These are phyloP conservation scores for Chrysina gloriosa DNA, from an alignment of 2,888 invertebrate genomes.

Conservation along the genomic window DNA sequence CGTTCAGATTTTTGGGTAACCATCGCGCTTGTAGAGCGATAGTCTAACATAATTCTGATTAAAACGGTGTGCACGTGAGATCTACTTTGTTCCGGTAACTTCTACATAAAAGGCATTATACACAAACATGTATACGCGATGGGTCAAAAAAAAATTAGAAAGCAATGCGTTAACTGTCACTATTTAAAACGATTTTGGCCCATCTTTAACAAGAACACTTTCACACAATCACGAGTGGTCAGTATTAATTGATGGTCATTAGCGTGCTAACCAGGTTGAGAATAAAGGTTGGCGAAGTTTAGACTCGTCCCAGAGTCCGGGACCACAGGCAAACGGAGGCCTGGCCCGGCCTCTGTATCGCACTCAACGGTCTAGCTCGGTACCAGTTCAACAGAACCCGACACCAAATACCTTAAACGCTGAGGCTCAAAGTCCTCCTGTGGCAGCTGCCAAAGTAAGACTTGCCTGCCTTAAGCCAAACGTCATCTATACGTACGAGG, in stretches of 20 bases:
- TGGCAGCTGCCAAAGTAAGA: slow-evolving; percentile 63
- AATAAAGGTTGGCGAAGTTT: slow-evolving; percentile 68
- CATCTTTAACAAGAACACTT: neutral
- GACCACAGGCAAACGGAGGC: slow-evolving; percentile 57
- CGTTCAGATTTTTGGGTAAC: neutral
- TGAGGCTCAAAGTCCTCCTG: slow-evolving; percentile 55
- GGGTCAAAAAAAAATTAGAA: no score
- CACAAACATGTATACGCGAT: no score
- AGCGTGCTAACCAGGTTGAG: slow-evolving; percentile 59
- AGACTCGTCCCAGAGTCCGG: slow-evolving; percentile 64
- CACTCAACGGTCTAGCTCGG: slow-evolving; percentile 74
- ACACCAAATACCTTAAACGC: slow-evolving; percentile 49
- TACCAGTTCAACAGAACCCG: slow-evolving; percentile 66
- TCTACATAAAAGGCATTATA: no score
- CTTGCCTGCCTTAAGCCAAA: slow-evolving; percentile 46
- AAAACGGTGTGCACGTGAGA: slow-evolving; percentile 46
- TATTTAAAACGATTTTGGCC: neutral
- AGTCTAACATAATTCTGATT: slow-evolving; percentile 39
- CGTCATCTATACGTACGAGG: neutral
- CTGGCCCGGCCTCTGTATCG: slow-evolving; percentile 69
- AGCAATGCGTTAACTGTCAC: no score
- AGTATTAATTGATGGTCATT: slow-evolving; percentile 44
- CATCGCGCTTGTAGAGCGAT: neutral
- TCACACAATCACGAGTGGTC: slow-evolving; percentile 5
- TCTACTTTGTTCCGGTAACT: slow-evolving; percentile 22